phyloP scores from a whole-genome alignment of 2,888 invertebrate species.

The Escarpia spicata region DNA sequence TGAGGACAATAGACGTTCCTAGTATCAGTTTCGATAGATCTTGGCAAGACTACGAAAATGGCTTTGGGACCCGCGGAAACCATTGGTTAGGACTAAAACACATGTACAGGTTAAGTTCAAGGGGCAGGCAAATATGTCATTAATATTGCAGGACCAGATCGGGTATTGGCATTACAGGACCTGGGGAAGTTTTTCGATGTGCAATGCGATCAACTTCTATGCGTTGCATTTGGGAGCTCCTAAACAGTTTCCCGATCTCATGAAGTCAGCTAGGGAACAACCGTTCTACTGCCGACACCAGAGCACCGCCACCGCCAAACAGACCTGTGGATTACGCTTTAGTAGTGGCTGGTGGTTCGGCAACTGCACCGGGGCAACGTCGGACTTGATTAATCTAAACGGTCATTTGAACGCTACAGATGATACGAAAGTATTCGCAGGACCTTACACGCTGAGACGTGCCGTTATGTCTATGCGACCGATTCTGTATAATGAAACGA shows the following conservation, averaged over 20 bases:
- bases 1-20: not conserved
- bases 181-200: not conserved
- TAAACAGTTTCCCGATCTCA: not conserved
- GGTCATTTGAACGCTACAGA: not conserved
- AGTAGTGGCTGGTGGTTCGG: not conserved
- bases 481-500: not conserved
- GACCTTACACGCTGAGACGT: not conserved
- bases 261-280: not conserved
- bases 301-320: not conserved
- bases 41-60: not conserved
- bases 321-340: not conserved
- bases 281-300: not conserved
- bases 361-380: not conserved
- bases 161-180: not conserved
- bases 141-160: not conserved
- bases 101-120: not conserved
- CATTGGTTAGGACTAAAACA: conserved; percentile 4
- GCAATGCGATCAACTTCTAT: not conserved
- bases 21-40: not conserved
- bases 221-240: not conserved
- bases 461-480: not conserved
- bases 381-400: not conserved
- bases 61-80: not conserved
- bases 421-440: not conserved
- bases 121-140: not conserved